Evolutionary conservation across 2,797 vertebrate genomes (phyloP).

Genomic region (Cryptoblepharus egeriae): DNA sequence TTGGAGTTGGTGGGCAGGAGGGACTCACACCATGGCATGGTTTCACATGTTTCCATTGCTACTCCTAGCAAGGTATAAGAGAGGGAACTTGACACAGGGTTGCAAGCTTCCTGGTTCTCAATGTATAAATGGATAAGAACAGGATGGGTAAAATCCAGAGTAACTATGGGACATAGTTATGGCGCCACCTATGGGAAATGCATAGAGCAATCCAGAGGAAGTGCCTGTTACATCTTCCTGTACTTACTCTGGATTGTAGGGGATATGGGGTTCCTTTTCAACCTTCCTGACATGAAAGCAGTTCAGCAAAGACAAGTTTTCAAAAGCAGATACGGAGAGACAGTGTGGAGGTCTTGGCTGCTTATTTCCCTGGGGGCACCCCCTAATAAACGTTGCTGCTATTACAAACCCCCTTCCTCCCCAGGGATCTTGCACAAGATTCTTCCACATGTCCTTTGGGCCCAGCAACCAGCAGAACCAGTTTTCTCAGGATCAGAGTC

Average conservation of each 20-base stretch:
- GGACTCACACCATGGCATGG: not conserved
- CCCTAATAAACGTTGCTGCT: not conserved
- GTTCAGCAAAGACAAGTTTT: not conserved
- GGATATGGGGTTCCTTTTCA: not conserved
- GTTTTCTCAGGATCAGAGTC: slow-evolving; percentile 30
- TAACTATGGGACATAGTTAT: too few species aligned
- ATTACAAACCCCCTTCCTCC: not conserved
- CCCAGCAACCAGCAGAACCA: not conserved
- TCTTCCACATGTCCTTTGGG: not conserved
- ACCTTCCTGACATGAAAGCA: not conserved
- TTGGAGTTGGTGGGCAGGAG: not conserved
- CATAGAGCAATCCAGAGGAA: too few species aligned
- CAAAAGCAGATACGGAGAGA: not conserved
- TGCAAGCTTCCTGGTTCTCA: not conserved
- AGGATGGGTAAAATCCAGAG: too few species aligned
- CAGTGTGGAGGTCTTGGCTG: not conserved
- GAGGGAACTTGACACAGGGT: too few species aligned
- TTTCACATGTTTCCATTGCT: not conserved
- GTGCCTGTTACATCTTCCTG: too few species aligned
- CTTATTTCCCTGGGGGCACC: not conserved
- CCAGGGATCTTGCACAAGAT: not conserved
- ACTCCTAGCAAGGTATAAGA: not conserved
- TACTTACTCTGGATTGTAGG: too few species aligned
- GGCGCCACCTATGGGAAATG: too few species aligned
- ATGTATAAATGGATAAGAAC: too few species aligned